phyloP scores from a whole-genome alignment of 2,888 invertebrate genomes.

The Hirtodrosophila alboralis region DNA sequence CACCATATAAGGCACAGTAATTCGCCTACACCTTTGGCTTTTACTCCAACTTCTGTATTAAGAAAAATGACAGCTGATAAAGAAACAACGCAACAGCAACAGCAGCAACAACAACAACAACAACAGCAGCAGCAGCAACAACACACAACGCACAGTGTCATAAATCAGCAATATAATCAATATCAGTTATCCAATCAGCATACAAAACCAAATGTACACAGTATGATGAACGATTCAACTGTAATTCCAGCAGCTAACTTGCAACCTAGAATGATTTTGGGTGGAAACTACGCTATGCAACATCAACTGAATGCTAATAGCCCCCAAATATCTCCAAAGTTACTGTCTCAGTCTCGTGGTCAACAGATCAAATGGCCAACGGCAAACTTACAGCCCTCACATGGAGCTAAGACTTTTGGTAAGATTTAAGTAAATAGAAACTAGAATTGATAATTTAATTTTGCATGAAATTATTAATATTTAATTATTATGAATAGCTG shows the following conservation, averaged over 20 bases:
- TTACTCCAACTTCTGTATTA: slow-evolving; percentile 96
- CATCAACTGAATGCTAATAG: slow-evolving; percentile 52
- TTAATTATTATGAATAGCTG: too few species aligned
- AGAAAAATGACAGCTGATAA: slow-evolving; percentile 97
- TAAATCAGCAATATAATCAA: slow-evolving; percentile 30
- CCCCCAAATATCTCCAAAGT: slow-evolving; percentile 65
- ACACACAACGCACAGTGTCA: slow-evolving; percentile 6
- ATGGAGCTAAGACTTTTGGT: slow-evolving; percentile 57
- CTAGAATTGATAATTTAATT: background rate
- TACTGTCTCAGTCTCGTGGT: slow-evolving; percentile 40
- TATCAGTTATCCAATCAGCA: slow-evolving; percentile 29
- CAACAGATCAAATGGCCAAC: slow-evolving; percentile 56
- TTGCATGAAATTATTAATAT: background rate
- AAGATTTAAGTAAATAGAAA: slow-evolving; percentile 1
- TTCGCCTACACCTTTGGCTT: slow-evolving; percentile 90
- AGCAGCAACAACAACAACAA: slow-evolving; percentile 32
- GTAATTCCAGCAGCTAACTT: slow-evolving; percentile 52
- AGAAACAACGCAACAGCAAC: slow-evolving; percentile 84
- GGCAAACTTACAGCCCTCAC: slow-evolving; percentile 37
- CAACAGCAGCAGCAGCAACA: background rate
- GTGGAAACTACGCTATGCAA: slow-evolving; percentile 67
- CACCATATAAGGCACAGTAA: slow-evolving; percentile 71
- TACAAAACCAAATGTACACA: slow-evolving; percentile 32
- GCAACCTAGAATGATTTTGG: slow-evolving; percentile 82
- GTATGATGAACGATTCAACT: slow-evolving; percentile 51